Percentiles rank a stretch among this genome's conserved stretches.
phyloP scores from a whole-genome alignment of 2,113 vertebrate genomes.

The Platysternon megacephalum region DNA sequence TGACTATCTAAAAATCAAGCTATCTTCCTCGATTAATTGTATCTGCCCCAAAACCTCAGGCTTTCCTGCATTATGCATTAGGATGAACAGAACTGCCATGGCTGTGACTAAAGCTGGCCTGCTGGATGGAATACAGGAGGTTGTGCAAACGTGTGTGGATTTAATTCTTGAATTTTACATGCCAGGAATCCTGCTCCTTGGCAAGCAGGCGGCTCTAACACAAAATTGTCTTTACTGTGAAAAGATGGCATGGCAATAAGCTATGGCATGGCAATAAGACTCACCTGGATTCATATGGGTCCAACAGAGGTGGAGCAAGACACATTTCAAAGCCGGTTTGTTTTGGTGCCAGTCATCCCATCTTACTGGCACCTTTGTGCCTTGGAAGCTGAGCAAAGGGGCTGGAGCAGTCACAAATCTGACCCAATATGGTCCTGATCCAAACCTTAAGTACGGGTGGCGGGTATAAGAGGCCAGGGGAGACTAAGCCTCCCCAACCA shows the following conservation, averaged over 20 bases:
- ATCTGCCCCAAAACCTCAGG: neutral
- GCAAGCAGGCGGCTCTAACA: neutral
- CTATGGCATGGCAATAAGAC: neutral
- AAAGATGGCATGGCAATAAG: neutral
- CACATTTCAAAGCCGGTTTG: fast-evolving
- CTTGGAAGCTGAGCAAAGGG: neutral
- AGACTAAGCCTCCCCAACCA: no score
- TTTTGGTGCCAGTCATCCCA: neutral
- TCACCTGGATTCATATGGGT: neutral
- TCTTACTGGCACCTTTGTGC: neutral
- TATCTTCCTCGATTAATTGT: constrained; percentile 8
- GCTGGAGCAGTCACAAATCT: neutral
- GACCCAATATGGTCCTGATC: neutral
- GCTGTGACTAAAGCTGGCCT: neutral
- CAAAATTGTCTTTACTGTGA: neutral
- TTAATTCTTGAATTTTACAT: constrained; percentile 32
- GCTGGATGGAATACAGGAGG: neutral
- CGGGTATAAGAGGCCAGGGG: no score
- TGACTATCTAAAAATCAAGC: neutral
- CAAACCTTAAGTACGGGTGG: neutral
- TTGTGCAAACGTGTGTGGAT: neutral
- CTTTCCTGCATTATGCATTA: neutral
- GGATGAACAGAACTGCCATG: neutral
- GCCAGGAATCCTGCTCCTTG: neutral
- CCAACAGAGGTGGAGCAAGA: neutral